Evolutionary conservation across 35 echinoderm and acorn worm genomes (phyloP).

Genomic region (Stichopus chloronotus): DNA sequence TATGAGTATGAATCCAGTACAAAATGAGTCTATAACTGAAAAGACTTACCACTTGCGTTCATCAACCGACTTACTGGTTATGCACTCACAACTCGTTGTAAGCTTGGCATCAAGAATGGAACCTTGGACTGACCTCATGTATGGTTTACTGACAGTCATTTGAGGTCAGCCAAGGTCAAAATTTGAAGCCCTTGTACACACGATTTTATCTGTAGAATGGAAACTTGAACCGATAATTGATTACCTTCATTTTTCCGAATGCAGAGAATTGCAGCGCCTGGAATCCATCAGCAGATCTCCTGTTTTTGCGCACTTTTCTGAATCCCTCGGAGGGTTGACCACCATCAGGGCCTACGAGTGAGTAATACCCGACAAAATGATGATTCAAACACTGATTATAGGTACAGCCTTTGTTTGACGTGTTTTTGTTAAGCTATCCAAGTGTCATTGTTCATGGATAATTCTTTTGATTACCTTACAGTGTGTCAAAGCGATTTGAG

Average conservation of each 20-base stretch:
- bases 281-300: constrained; percentile 82
- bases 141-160: too few relatives aligned
- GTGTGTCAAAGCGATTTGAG: constrained; percentile 59
- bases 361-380: neutral
- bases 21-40: too few relatives aligned
- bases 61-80: too few relatives aligned
- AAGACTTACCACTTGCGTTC: too few relatives aligned
- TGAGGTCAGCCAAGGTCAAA: too few relatives aligned
- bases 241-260: neutral
- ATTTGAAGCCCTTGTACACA: too few relatives aligned
- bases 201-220: too few relatives aligned
- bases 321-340: constrained; percentile 75
- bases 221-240: too few relatives aligned
- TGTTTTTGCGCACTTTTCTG: constrained; percentile 86
- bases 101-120: too few relatives aligned
- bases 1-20: too few relatives aligned
- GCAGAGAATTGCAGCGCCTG: constrained; percentile 77
- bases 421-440: neutral
- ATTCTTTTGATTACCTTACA: neutral
- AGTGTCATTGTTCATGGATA: neutral
- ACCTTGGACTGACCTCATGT: too few relatives aligned
- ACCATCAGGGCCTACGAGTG: constrained; percentile 84
- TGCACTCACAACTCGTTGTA: too few relatives aligned
- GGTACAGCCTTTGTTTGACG: neutral
- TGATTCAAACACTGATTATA: neutral